Evolutionary conservation across 2,888 invertebrate genomes (phyloP).

Genomic region (Parnassius smintheus): DNA sequence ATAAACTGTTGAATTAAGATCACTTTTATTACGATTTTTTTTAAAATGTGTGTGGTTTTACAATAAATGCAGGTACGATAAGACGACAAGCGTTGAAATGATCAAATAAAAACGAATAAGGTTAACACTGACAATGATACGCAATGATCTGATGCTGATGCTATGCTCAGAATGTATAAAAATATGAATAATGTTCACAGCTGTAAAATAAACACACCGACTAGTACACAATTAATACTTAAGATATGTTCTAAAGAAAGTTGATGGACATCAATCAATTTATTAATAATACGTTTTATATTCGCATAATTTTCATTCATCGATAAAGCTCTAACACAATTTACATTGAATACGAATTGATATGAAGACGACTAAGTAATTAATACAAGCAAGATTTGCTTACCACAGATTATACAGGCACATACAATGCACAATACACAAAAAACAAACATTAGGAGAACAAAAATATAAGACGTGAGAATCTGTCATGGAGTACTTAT

Average conservation of each 20-base stretch:
- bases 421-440: slow-evolving; percentile 44
- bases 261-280: slow-evolving; percentile 32
- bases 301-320: slow-evolving; percentile 13
- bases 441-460: slow-evolving; percentile 5
- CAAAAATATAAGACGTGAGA: slow-evolving; percentile 25
- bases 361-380: slow-evolving; percentile 26
- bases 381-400: slow-evolving; percentile 22
- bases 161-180: slow-evolving; percentile 12
- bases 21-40: slow-evolving; percentile 45
- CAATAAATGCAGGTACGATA: slow-evolving; percentile 25
- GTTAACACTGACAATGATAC: slow-evolving; percentile 24
- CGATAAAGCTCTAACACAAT: slow-evolving; percentile 29
- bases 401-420: slow-evolving; percentile 29
- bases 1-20: slow-evolving; percentile 64
- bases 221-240: slow-evolving; percentile 40
- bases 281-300: slow-evolving; percentile 13
- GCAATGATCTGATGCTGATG: slow-evolving; percentile 15
- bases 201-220: slow-evolving; percentile 35
- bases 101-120: slow-evolving; percentile 19
- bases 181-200: slow-evolving; percentile 21
- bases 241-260: slow-evolving; percentile 35
- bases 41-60: slow-evolving; percentile 41
- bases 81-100: slow-evolving; percentile 27
- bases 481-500: slow-evolving; percentile 67
- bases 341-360: slow-evolving; percentile 26